Base-by-base conservation (phyloP, 2,113 vertebrate genomes). In the Syngnathoides biaculeatus region DNA sequence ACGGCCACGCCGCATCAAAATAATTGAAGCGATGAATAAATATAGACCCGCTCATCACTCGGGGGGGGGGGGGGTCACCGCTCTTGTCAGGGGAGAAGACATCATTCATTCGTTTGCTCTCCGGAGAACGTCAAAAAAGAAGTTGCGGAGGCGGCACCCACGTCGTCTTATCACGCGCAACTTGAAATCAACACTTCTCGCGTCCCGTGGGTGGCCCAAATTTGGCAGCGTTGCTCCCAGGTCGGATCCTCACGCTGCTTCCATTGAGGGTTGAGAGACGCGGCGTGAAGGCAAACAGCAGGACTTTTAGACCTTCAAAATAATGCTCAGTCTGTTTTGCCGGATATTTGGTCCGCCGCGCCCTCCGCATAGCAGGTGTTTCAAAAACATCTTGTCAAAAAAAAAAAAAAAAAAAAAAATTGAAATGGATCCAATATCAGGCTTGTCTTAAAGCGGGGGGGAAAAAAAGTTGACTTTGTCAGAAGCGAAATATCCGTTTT, bases 111-210 rank as follows among this genome's bases (percentile, higher is more conserved):
- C 20, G 19, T 35, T 53, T 35, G 17, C 14, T 60, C 58, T 22
- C 9, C 0, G 63, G 63, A 38, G 42, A 48, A 10, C 14, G 19
- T 35, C 45, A 9, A 14, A 30, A 39, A 52, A 53, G 27, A 57
- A 27, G 68, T 84, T 81, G 60, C 72, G 3, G 39, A 85, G 72
- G 45, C 76, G 75, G 52, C 64, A 14, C 75, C 72, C 78, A 61
- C 42, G 3, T 26, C 17, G 82, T 61, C 74, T 71, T 39, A 79
- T 76, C 86, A 19, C 45, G 20, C 86, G 84, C 84, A 86, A 86
- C 85, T 87, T 89, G 86, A 79, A 85, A 85, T 86, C 85, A 87
- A 89, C 87, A 87, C 87, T 85, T 84, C 85, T 80, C 83, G 35
- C 35, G 71, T 85, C 89, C 77, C 69, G 64, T 65, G 79, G 88